Conservation (phyloP, 1,140 invertebrate genomes). For the Hycleus phaleratus region DNA sequence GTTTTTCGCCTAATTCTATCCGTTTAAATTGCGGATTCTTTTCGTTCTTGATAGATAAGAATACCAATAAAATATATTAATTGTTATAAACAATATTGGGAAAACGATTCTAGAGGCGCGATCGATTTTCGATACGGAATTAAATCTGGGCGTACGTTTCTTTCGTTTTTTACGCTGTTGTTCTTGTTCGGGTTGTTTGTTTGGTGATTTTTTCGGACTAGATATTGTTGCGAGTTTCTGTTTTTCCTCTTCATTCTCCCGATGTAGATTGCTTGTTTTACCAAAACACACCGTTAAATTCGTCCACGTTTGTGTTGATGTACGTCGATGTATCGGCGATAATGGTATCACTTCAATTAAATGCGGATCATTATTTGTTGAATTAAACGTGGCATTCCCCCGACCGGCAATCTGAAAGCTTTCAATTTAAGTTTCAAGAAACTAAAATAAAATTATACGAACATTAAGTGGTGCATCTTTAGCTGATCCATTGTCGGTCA, state of each 20-base stretch:
- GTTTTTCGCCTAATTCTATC: no score
- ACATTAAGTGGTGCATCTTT: background rate
- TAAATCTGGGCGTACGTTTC: conserved; percentile 55
- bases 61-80: conserved; percentile 76
- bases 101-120: conserved; percentile 65
- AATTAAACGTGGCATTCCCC: background rate
- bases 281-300: conserved; percentile 23
- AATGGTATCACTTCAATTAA: conserved; percentile 46
- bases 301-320: conserved; percentile 23
- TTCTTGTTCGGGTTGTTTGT: conserved; percentile 27
- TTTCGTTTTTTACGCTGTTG: conserved; percentile 43
- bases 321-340: conserved; percentile 36
- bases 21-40: conserved; percentile 42
- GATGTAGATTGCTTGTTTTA: background rate
- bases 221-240: no score
- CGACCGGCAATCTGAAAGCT: background rate
- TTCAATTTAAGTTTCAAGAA: no score
- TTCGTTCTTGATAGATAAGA: conserved; percentile 62
- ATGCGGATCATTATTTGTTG: conserved; percentile 17
- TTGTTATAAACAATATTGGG: conserved; percentile 64
- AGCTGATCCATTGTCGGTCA: background rate
- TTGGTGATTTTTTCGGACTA: conserved; percentile 4
- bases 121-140: conserved; percentile 76
- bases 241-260: no score
- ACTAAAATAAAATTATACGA: background rate